Percentiles rank a stretch among this genome's conserved stretches.
Evolutionary conservation across 1,140 invertebrate species (phyloP).

Genomic region (Probaryconus sp.): DNA sequence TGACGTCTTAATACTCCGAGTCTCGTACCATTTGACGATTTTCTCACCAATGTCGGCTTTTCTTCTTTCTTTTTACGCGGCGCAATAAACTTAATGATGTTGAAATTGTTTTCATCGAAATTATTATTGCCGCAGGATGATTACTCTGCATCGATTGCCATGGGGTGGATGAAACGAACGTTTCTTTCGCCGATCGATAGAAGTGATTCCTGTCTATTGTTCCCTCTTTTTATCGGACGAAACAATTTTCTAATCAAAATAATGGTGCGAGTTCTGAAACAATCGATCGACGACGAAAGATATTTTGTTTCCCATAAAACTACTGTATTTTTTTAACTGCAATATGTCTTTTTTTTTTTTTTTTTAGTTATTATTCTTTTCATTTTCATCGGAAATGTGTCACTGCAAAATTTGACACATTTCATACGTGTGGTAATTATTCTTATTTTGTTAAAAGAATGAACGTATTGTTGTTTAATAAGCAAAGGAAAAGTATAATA

Average conservation of each 20-base stretch:
- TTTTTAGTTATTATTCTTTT: neutral
- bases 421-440: too few species aligned
- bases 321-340: neutral
- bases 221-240: conserved; percentile 36
- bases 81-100: conserved; percentile 54
- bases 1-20: conserved; percentile 38
- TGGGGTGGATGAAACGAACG: conserved; percentile 40
- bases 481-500: conserved; percentile 33
- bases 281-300: conserved; percentile 15
- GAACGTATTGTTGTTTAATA: too few species aligned
- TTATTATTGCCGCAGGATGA: conserved; percentile 55
- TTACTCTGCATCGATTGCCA: conserved; percentile 54
- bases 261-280: conserved; percentile 29
- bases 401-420: too few species aligned
- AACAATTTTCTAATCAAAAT: conserved; percentile 53
- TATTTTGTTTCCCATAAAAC: conserved; percentile 21
- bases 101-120: conserved; percentile 58
- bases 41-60: conserved; percentile 33
- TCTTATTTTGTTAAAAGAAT: conserved; percentile 30
- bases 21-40: conserved; percentile 29
- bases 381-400: neutral
- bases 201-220: conserved; percentile 47
- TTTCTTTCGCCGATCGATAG: conserved; percentile 41
- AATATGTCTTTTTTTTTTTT: neutral
- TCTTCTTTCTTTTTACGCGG: conserved; percentile 30